Conservation (phyloP, 2,797 vertebrate species). For the Fistularia tabacaria region DNA sequence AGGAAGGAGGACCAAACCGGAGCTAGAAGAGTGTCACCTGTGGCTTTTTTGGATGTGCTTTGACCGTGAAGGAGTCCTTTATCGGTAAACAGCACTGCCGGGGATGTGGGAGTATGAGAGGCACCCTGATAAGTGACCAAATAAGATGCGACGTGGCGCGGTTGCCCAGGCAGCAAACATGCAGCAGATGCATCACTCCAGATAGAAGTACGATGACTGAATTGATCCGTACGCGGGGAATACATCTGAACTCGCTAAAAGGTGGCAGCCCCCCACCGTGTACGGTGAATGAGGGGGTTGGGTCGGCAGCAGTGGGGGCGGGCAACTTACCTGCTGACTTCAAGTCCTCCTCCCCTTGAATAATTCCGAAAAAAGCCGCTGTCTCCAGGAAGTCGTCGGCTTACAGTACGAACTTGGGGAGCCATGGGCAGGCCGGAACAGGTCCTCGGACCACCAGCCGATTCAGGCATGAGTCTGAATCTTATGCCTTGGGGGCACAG, state of each 20-base stretch:
- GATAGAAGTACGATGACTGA: slow-evolving; percentile 38
- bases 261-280: slow-evolving; percentile 34
- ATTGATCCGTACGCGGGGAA: slow-evolving; percentile 54
- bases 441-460: slow-evolving; percentile 23
- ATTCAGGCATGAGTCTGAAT: too few species aligned
- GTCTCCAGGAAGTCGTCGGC: too few species aligned
- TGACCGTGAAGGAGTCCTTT: slow-evolving; percentile 59
- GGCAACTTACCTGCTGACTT: slow-evolving; percentile 54
- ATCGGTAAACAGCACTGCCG: slow-evolving; percentile 41
- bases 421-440: too few species aligned
- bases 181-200: slow-evolving; percentile 50
- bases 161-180: slow-evolving; percentile 35
- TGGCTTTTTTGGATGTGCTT: slow-evolving; percentile 51
- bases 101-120: slow-evolving; percentile 34
- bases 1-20: slow-evolving; percentile 36
- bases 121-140: slow-evolving; percentile 44
- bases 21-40: slow-evolving; percentile 35
- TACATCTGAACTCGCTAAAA: slow-evolving; percentile 48
- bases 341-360: slow-evolving; percentile 45
- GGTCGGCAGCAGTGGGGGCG: too few species aligned
- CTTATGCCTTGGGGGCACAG: too few species aligned
- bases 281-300: slow-evolving; percentile 9
- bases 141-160: slow-evolving; percentile 35
- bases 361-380: too few species aligned
- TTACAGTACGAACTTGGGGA: too few species aligned